Evolutionary conservation across 2,797 vertebrate genomes (phyloP).

Genomic region (Rhinella marina): DNA sequence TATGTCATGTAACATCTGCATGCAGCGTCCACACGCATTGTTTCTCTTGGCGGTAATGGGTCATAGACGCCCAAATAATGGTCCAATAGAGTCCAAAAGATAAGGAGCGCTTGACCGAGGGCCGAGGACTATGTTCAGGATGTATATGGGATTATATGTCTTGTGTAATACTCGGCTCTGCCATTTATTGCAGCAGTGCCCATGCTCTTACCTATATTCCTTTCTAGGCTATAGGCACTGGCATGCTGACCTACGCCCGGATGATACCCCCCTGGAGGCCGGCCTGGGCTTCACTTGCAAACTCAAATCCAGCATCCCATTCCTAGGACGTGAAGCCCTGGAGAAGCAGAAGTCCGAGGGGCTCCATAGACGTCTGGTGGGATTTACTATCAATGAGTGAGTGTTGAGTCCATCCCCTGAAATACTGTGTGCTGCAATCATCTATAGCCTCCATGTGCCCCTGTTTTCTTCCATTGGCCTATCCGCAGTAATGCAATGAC

Average conservation of each 20-base stretch:
- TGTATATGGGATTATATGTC: neutral
- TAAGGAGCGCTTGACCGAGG: neutral
- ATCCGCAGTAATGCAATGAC: too few relatives aligned
- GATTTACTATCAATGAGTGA: constrained; percentile 90
- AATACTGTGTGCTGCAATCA: neutral
- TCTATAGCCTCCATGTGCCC: neutral
- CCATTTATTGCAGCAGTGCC: neutral
- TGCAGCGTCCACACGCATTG: too few relatives aligned
- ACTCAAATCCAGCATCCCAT: constrained; percentile 82
- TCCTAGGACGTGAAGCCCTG: constrained; percentile 85
- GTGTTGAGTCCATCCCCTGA: neutral
- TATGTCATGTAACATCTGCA: too few relatives aligned
- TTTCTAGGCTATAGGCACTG: constrained; percentile 88
- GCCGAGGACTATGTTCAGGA: neutral
- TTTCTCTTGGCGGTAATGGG: too few relatives aligned
- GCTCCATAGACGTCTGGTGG: constrained; percentile 83
- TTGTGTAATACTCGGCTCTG: neutral
- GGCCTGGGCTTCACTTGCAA: constrained; percentile 94
- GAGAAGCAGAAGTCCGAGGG: constrained; percentile 84
- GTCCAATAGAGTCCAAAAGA: neutral
- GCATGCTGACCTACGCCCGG: constrained; percentile 90
- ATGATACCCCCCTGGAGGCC: constrained; percentile 90
- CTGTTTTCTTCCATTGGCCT: too few relatives aligned
- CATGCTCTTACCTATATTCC: neutral
- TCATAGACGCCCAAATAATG: too few relatives aligned